A percentile compares a stretch with the other conserved stretches of the same genome.
phyloP scores from a whole-genome alignment of 2,113 vertebrate species.

The Clarias magur region DNA sequence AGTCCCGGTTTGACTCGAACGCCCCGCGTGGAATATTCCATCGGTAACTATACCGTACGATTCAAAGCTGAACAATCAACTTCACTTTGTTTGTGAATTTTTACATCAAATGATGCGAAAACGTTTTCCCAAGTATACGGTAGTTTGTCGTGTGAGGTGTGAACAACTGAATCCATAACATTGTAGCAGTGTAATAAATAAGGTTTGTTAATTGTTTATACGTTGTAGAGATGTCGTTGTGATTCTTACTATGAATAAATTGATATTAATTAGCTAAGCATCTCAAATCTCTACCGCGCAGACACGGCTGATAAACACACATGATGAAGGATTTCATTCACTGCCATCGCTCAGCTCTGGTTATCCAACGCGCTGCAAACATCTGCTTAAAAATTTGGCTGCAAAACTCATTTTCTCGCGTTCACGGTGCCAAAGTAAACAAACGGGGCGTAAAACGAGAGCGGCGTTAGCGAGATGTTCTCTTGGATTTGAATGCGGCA shows the following conservation, averaged over 20 bases:
- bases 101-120: too few species aligned
- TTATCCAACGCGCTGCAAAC: constrained; percentile 24
- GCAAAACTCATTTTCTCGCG: constrained; percentile 39
- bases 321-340: background rate
- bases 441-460: constrained; percentile 45
- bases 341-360: constrained; percentile 26
- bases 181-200: background rate
- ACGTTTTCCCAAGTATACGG: too few species aligned
- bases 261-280: background rate
- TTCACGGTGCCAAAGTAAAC: constrained; percentile 46
- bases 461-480: constrained; percentile 53
- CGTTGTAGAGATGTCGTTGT: background rate
- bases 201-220: background rate
- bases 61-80: too few species aligned
- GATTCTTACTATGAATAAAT: background rate
- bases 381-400: constrained; percentile 64
- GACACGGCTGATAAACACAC: background rate
- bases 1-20: too few species aligned
- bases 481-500: constrained; percentile 62
- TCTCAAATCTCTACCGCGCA: background rate
- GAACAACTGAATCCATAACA: background rate
- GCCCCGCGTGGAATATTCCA: too few species aligned
- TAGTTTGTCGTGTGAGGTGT: background rate
- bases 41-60: too few species aligned
- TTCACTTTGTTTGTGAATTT: too few species aligned